phyloP scores from a whole-genome alignment of 2,113 vertebrate species.

The Sorex araneus region DNA sequence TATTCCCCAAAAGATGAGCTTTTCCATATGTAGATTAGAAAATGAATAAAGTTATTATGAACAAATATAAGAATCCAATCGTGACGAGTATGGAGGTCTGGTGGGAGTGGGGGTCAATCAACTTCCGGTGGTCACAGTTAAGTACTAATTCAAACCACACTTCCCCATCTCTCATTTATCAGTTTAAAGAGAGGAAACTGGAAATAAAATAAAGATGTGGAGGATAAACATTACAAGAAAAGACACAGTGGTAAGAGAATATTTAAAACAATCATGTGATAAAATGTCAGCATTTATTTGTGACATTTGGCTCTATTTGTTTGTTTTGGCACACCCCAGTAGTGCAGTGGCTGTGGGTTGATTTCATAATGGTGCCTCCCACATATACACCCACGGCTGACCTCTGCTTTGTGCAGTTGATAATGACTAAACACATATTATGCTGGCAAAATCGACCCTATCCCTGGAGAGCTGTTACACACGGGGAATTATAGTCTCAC shows the following conservation, averaged over 20 bases:
- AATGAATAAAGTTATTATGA: conserved; percentile 39
- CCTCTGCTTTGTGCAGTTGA: conserved; percentile 78
- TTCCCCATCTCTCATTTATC: conserved; percentile 72
- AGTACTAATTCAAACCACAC: conserved; percentile 72
- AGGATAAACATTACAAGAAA: conserved; percentile 76
- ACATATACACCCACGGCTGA: conserved; percentile 74
- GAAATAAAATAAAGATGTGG: conserved; percentile 79
- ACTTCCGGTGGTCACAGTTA: conserved; percentile 67
- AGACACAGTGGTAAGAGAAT: conserved; percentile 72
- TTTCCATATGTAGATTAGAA: conserved; percentile 17
- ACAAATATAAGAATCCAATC: conserved; percentile 25
- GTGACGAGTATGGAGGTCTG: neutral
- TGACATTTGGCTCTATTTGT: conserved; percentile 75
- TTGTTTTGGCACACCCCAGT: conserved; percentile 68
- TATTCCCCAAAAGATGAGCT: neutral
- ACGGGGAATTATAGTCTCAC: conserved; percentile 70
- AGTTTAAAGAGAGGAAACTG: conserved; percentile 69
- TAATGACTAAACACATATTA: conserved; percentile 81
- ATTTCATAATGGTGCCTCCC: conserved; percentile 78
- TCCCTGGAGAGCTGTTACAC: conserved; percentile 71
- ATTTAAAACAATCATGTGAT: conserved; percentile 74
- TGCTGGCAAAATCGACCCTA: conserved; percentile 67
- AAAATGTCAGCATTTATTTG: conserved; percentile 76
- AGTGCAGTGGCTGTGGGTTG: conserved; percentile 55
- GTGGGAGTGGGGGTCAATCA: neutral